Evolutionary conservation across 2,113 vertebrate genomes (phyloP), one percentile per base, ranked within the genome.

Genomic region (Eurypyga helias): DNA sequence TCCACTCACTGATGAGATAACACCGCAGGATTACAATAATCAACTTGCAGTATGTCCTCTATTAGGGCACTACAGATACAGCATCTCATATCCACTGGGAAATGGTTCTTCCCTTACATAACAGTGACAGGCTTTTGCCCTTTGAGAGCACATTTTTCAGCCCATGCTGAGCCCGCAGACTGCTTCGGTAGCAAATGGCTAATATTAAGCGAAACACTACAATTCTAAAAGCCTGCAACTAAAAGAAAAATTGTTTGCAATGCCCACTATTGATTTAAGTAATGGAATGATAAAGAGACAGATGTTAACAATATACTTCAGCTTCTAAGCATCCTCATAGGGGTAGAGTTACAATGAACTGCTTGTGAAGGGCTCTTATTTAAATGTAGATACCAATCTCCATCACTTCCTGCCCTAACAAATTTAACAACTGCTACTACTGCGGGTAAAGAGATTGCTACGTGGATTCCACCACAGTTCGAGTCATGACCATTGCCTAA

Each of bases 1-100:
- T 98, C 98, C 97, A 91, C 96, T 98, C 96, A 87, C 92, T 98
- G 97, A 98, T 98, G 98, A 98, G 97, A 98, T 98, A 98, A 97
- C 97, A 51, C 97, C 70, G 97, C 97, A 95, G 97, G 98, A 98
- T 98, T 98, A 98, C 97, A 98, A 97, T 97, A 98, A 98, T 98
- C 97, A 98, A 97, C 98, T 97, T 97, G 96, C 97, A 96, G 97
- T 92, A 93, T 96, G 97, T 98, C 97, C 92, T 98, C 97, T 97
- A 97, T 98, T 96, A 98, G 96, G 48, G 91, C 95, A 97, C 90
- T 96, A 95, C 97, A 97, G 96, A 97, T 94, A 96, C 51, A 34
- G 95, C 90, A 93, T 97, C 96, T 97, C 96, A 95, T 91, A 97
- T 96, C 89, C 88, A 84, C 72, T 62, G 88, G 92, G 84, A 98